phyloP scores from a whole-genome alignment of 2,888 invertebrate genomes.

The Diarsia dahlii region DNA sequence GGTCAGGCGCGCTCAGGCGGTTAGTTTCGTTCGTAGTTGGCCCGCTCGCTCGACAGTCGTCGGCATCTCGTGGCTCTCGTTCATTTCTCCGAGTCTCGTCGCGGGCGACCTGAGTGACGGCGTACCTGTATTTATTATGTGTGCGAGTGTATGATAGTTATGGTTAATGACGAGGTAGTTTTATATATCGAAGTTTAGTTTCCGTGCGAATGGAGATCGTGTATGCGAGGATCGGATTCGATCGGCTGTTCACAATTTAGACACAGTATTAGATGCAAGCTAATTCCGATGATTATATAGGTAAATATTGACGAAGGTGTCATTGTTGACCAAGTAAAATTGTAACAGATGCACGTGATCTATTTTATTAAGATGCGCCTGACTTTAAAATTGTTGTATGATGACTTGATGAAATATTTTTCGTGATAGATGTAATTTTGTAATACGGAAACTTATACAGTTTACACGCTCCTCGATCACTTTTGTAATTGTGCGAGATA shows the following conservation, averaged over 20 bases:
- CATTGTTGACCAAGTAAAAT: slow-evolving; percentile 76
- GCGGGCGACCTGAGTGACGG: slow-evolving; percentile 50
- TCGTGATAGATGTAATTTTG: slow-evolving; percentile 87
- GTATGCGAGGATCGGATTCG: slow-evolving; percentile 40
- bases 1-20: slow-evolving; percentile 22
- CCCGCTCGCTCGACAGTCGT: slow-evolving; percentile 52
- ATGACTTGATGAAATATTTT: slow-evolving; percentile 78
- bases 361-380: slow-evolving; percentile 83
- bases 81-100: slow-evolving; percentile 47
- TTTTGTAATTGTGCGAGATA: slow-evolving; percentile 89
- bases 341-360: slow-evolving; percentile 70
- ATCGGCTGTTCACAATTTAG: slow-evolving; percentile 54
- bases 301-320: slow-evolving; percentile 63
- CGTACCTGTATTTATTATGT: slow-evolving; percentile 78
- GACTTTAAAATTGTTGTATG: slow-evolving; percentile 78
- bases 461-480: slow-evolving; percentile 87
- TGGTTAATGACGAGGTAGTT: slow-evolving; percentile 65
- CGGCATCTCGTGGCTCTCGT: slow-evolving; percentile 58
- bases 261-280: slow-evolving; percentile 63
- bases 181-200: slow-evolving; percentile 62
- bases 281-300: slow-evolving; percentile 51
- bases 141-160: slow-evolving; percentile 77
- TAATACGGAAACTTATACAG: slow-evolving; percentile 81
- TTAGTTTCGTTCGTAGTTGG: slow-evolving; percentile 37
- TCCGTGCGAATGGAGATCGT: slow-evolving; percentile 54